Conservation (phyloP, 2,888 invertebrate genomes). For the Pantelozetes paolii region DNA sequence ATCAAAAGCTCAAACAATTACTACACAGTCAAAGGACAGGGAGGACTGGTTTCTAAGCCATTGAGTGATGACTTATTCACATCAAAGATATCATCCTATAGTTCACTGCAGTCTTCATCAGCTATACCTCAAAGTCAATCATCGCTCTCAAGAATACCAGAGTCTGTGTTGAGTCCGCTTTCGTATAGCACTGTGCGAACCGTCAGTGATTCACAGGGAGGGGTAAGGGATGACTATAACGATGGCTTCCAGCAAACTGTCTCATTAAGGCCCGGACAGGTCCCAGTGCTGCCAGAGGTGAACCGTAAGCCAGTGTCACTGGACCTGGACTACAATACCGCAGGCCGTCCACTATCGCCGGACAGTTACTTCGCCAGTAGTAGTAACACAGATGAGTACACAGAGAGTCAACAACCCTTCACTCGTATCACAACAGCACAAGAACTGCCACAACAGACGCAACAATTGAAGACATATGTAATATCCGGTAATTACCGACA, state of each 20-base stretch:
- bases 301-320: too few relatives aligned
- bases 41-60: neutral
- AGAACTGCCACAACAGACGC: neutral
- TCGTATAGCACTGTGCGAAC: neutral
- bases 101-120: neutral
- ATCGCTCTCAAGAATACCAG: neutral
- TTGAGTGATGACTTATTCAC: neutral
- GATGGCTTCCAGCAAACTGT: too few relatives aligned
- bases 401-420: neutral
- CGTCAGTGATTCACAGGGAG: neutral
- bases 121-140: neutral
- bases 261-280: neutral
- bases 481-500: conserved; percentile 23
- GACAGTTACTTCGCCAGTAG: too few relatives aligned
- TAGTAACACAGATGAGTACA: too few relatives aligned
- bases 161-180: neutral
- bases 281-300: too few relatives aligned
- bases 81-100: neutral
- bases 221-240: too few relatives aligned
- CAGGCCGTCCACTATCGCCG: too few relatives aligned
- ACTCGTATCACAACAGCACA: neutral
- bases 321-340: too few relatives aligned
- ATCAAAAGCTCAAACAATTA: neutral
- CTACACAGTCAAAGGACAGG: neutral
- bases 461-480: conserved; percentile 36